Conservation (phyloP, 64 coral and sea anemone genomes). For the Hydrozoanthus tunicans region DNA sequence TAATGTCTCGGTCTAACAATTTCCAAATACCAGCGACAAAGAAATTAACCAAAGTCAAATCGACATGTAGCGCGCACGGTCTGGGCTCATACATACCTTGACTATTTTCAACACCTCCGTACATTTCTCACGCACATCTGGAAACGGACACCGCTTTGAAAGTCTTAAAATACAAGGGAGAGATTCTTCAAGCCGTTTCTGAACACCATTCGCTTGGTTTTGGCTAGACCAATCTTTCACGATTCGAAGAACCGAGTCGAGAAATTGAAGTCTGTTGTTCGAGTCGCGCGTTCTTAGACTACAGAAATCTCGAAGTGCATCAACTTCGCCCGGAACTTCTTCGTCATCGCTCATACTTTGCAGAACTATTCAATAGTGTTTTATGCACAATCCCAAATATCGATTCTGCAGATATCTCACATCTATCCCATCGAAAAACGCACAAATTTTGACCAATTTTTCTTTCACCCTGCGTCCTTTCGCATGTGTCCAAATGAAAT, state of each 20-base stretch:
- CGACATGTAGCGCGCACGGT: neutral
- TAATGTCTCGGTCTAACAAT: neutral
- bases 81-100: constrained; percentile 64
- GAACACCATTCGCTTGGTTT: constrained; percentile 52
- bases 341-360: constrained; percentile 94
- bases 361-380: constrained; percentile 52
- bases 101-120: constrained; percentile 65
- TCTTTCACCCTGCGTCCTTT: neutral
- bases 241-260: constrained; percentile 71
- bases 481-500: constrained; percentile 56
- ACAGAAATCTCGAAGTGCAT: constrained; percentile 77
- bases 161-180: constrained; percentile 90
- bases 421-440: constrained; percentile 48
- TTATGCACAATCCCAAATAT: constrained; percentile 17
- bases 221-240: constrained; percentile 76
- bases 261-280: constrained; percentile 66
- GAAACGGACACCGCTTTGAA: constrained; percentile 82
- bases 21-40: neutral
- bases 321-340: constrained; percentile 76
- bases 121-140: constrained; percentile 90
- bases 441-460: constrained; percentile 33
- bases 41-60: neutral
- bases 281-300: constrained; percentile 77
- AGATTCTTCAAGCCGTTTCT: constrained; percentile 70
- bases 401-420: constrained; percentile 21